Evolutionary conservation across 2,113 vertebrate genomes (phyloP).

Genomic region (Lepus timidus): DNA sequence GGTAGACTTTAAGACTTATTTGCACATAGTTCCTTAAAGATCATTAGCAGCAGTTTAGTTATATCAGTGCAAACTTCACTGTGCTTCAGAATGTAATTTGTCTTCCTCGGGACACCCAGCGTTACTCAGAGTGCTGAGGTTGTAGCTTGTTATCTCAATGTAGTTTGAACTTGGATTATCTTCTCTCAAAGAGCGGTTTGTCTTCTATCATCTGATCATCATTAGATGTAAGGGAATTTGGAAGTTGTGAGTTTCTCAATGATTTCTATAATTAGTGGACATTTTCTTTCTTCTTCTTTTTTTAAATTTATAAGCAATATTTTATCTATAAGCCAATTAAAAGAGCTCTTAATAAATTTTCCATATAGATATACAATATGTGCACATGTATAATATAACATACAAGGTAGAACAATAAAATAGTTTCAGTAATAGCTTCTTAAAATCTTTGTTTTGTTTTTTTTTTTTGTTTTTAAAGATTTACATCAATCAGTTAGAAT

Average conservation of each 20-base stretch:
- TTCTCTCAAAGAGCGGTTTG: neutral
- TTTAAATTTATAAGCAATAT: too few relatives aligned
- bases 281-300: neutral
- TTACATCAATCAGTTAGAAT: too few relatives aligned
- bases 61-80: neutral
- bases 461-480: too few relatives aligned
- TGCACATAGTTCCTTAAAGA: neutral
- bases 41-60: neutral
- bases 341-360: too few relatives aligned
- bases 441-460: too few relatives aligned
- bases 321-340: too few relatives aligned
- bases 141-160: neutral
- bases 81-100: neutral
- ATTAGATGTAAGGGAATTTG: neutral
- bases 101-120: neutral
- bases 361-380: too few relatives aligned
- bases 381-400: too few relatives aligned
- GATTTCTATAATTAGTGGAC: neutral
- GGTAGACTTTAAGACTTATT: neutral
- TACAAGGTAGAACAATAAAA: too few relatives aligned
- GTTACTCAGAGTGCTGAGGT: conserved; percentile 2
- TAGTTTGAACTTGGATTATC: neutral
- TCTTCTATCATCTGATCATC: neutral
- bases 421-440: too few relatives aligned
- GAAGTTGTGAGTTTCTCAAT: neutral